Percentiles rank a stretch among this genome's conserved stretches.
These are phyloP conservation scores for Meta bourneti DNA, from an alignment of 2,888 invertebrate genomes.

Conservation along the genomic window DNA sequence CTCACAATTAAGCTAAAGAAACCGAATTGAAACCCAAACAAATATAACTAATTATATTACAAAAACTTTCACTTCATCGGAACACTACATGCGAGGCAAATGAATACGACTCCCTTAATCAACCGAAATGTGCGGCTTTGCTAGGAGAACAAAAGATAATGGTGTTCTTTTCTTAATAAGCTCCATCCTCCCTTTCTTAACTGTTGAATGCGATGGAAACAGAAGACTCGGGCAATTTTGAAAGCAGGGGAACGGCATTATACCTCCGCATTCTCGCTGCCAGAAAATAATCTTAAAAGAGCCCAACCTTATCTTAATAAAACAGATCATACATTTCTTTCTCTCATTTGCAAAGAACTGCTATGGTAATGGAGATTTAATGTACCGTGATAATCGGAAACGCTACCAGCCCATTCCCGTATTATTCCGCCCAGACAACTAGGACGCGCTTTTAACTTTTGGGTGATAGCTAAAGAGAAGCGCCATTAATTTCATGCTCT, in stretches of 20 bases:
- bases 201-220: background rate
- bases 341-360: slow-evolving; percentile 1
- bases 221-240: background rate
- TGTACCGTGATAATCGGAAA: slow-evolving; percentile 35
- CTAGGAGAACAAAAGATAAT: background rate
- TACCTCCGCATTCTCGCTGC: background rate
- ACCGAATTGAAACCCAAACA: background rate
- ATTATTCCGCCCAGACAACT: background rate
- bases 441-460: slow-evolving; percentile 1
- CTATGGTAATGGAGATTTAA: slow-evolving; percentile 50
- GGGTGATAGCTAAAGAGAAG: background rate
- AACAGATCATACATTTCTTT: slow-evolving; percentile 59
- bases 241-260: background rate
- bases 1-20: background rate
- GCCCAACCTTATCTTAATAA: slow-evolving; percentile 48
- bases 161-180: background rate
- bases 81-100: background rate
- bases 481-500: slow-evolving; percentile 33
- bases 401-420: background rate
- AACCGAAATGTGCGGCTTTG: background rate
- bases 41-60: background rate
- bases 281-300: slow-evolving; percentile 38
- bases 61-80: background rate
- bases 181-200: background rate
- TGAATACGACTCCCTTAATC: background rate